Conservation (phyloP, 2,113 vertebrate genomes). For the Sakesphorus luctuosus region DNA sequence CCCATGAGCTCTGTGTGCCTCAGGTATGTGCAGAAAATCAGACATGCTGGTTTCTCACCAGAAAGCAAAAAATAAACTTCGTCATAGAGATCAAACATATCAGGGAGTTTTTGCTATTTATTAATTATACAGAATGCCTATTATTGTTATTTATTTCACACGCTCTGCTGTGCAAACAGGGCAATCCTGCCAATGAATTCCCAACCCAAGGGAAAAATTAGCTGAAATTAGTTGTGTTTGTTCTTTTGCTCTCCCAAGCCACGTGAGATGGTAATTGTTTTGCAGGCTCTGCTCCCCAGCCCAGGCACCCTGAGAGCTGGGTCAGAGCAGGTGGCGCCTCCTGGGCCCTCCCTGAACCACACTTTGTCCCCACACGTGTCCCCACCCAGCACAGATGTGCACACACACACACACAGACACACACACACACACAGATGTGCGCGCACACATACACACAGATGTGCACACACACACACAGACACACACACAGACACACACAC, state of each 20-base stretch:
- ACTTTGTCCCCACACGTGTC: slow-evolving; percentile 11
- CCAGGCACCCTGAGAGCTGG: fast-evolving
- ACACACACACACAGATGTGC: too few species aligned
- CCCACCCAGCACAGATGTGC: slow-evolving; percentile 14
- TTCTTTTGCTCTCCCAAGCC: slow-evolving; percentile 27
- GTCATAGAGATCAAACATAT: not conserved
- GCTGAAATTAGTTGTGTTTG: slow-evolving; percentile 45
- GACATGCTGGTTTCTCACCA: not conserved
- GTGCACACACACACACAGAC: not conserved
- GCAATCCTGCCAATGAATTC: slow-evolving; percentile 27
- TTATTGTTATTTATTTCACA: not conserved
- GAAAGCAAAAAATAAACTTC: not conserved
- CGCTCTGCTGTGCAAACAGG: not conserved
- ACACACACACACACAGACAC: too few species aligned
- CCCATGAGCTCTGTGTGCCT: fast-evolving
- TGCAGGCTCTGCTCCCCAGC: not conserved
- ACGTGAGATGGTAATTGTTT: not conserved
- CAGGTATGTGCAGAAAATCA: not conserved
- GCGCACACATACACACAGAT: not conserved
- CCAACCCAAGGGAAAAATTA: slow-evolving; percentile 53
- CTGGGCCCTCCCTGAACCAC: slow-evolving; percentile 1
- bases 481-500: not conserved
- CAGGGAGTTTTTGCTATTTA: not conserved
- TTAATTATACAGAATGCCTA: not conserved
- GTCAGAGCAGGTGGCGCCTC: slow-evolving; percentile 58